A percentile compares a stretch with the other conserved stretches of the same genome.
Conservation (phyloP, 1,140 invertebrate species). For the Drosophila pruinosa region DNA sequence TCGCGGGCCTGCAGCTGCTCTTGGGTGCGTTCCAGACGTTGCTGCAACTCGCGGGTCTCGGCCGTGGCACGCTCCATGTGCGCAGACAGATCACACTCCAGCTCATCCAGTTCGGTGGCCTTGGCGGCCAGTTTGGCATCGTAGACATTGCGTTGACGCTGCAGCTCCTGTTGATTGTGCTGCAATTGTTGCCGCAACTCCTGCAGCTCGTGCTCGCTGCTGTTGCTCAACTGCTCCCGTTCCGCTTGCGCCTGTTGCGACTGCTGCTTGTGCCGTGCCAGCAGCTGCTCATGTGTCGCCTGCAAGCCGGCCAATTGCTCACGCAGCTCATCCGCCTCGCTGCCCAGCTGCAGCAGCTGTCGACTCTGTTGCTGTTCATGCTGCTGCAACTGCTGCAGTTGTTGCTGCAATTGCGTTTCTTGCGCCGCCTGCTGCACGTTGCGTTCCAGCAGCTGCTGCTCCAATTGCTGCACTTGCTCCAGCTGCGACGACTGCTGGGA, state of each 20-base stretch:
- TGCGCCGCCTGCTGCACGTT: conserved; percentile 84
- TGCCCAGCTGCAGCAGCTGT: conserved; percentile 83
- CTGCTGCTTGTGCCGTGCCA: conserved; percentile 23
- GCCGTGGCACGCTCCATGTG: conserved; percentile 85
- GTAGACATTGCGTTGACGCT: conserved; percentile 84
- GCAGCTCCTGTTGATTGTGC: conserved; percentile 83
- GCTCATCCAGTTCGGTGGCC: conserved; percentile 85
- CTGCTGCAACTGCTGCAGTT: conserved; percentile 84
- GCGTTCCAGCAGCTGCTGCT: conserved; percentile 84
- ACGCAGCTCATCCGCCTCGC: conserved; percentile 85
- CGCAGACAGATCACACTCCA: conserved; percentile 85
- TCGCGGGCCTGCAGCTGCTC: conserved; percentile 83
- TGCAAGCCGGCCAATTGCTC: conserved; percentile 83
- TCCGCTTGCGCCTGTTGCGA: conserved; percentile 28
- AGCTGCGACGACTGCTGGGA: conserved; percentile 84
- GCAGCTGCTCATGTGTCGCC: conserved; percentile 21
- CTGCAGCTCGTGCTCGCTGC: conserved; percentile 73
- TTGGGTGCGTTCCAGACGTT: conserved; percentile 84
- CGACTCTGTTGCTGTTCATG: conserved; percentile 84
- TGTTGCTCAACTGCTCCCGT: conserved; percentile 45
- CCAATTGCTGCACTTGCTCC: conserved; percentile 84
- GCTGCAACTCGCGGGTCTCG: conserved; percentile 83
- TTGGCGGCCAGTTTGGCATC: conserved; percentile 84
- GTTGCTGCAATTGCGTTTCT: conserved; percentile 84
- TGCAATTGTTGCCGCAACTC: conserved; percentile 78